phyloP scores from a whole-genome alignment of 2,113 vertebrate species.

The Zosterops pallidus region DNA sequence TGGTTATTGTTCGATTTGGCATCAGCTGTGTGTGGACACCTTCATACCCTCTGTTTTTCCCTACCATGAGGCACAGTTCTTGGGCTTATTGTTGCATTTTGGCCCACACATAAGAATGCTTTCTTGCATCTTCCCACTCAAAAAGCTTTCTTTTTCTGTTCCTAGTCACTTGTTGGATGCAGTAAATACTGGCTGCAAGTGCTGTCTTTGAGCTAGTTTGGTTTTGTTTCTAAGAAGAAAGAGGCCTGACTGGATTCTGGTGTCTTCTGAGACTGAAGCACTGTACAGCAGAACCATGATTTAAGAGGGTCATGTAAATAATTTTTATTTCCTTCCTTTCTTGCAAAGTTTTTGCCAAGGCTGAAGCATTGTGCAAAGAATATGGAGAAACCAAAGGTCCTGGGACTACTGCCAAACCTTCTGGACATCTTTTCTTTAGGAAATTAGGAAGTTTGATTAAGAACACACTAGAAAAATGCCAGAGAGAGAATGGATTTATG shows the following conservation, averaged over 20 bases:
- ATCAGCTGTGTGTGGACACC: accelerated
- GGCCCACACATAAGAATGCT: not conserved
- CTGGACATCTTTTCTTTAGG: conserved; percentile 94
- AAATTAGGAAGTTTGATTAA: conserved; percentile 90
- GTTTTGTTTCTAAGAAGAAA: conserved; percentile 8
- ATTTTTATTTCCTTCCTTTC: not conserved
- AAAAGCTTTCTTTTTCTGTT: not conserved
- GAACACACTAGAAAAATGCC: conserved; percentile 93
- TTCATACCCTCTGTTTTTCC: not conserved
- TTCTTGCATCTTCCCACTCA: not conserved
- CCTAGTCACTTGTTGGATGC: not conserved
- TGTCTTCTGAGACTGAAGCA: not conserved
- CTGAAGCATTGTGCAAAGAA: conserved; percentile 93
- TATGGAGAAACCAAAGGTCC: conserved; percentile 96
- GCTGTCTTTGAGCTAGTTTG: not conserved
- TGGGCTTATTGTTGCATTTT: not conserved
- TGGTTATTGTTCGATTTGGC: not conserved
- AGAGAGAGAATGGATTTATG: conserved; percentile 98
- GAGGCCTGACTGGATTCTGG: not conserved
- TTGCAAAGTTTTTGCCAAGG: conserved; percentile 84
- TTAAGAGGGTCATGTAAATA: not conserved
- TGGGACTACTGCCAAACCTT: conserved; percentile 92
- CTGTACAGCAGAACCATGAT: not conserved
- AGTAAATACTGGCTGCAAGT: not conserved
- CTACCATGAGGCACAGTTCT: not conserved